Base-by-base conservation (phyloP, 2,113 vertebrate genomes). In the Macquaria ambigua region DNA sequence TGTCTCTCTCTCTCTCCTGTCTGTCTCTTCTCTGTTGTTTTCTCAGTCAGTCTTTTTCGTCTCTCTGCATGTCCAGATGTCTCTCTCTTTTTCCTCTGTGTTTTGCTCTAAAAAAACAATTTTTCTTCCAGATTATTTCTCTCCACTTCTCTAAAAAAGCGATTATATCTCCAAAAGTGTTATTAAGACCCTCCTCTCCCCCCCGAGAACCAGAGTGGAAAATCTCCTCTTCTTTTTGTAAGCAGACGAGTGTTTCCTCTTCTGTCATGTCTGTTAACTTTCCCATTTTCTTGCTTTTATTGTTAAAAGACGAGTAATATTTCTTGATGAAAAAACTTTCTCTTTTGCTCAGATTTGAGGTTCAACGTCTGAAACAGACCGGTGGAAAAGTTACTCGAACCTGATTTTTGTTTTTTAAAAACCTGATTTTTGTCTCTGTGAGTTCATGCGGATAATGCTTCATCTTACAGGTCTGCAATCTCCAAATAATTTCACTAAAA, bases 1-100 rank as follows among this genome's bases (percentile, higher is more conserved):
- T 58, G 68, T 78, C 70, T 80, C 72, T 74, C 50, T 31, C 53
- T 58, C 28, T 52, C 61, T 76, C 25, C 37, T 10, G 25, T 73
- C 68, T 62, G 31, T 52, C 53, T 66, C 46, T 39, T 63, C 8
- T 14, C 53, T 69, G 68, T 67, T 4, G 8, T 82, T 41, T 2
- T 15, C 34, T 46, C 52, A 3, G 1, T 53, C 55, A 4, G 2
- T 55, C 2, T 64, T 10, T 48, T 37, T 23, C 25, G 15, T 62
- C 6, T 23, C 25, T 37, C 41, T 62, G 20, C 0, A 1, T 8
- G 25, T 66, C 59, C 46, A 72, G 41, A 72, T 43, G 8, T 66
- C 8, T 67, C 25, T 15, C 18, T 63, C 28, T n/a, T 5, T 8
- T 12, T n/a, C 15, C 7, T 56, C 39, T 20, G n/a, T 23, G 50